Percentiles rank a stretch among this genome's conserved stretches.
Evolutionary conservation across 2,888 invertebrate genomes (phyloP).

Genomic region (Dastarcus helophoroides): DNA sequence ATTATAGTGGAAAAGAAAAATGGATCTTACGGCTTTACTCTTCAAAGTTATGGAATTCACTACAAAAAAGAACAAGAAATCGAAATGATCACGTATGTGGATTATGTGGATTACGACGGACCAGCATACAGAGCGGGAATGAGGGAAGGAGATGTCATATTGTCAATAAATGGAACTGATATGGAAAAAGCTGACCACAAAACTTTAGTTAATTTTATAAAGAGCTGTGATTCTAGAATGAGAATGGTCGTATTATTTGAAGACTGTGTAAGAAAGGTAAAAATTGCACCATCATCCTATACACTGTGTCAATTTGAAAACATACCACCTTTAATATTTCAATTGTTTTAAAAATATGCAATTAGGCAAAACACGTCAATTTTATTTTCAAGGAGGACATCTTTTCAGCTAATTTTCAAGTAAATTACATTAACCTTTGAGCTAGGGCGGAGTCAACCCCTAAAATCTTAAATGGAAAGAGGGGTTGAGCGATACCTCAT

Average conservation of each 20-base stretch:
- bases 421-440: no score
- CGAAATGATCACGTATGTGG: slow-evolving; percentile 94
- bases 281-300: slow-evolving; percentile 6
- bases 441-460: no score
- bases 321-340: no score
- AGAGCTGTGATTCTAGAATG: slow-evolving; percentile 80
- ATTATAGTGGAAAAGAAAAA: slow-evolving; percentile 87
- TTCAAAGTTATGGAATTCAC: slow-evolving; percentile 95
- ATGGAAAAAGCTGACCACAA: slow-evolving; percentile 93
- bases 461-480: no score
- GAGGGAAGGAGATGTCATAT: slow-evolving; percentile 91
- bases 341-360: slow-evolving; percentile 1
- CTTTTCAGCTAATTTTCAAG: no score
- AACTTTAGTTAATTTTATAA: slow-evolving; percentile 83
- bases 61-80: slow-evolving; percentile 89
- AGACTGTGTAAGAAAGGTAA: slow-evolving; percentile 86
- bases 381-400: no score
- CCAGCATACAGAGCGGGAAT: slow-evolving; percentile 88
- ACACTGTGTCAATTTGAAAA: no score
- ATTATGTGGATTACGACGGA: slow-evolving; percentile 87
- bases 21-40: slow-evolving; percentile 86
- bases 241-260: slow-evolving; percentile 94
- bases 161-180: slow-evolving; percentile 91
- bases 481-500: no score
- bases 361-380: neutral